Conservation (phyloP, 2,888 invertebrate genomes). For the Gymnoscelis rufifasciata region DNA sequence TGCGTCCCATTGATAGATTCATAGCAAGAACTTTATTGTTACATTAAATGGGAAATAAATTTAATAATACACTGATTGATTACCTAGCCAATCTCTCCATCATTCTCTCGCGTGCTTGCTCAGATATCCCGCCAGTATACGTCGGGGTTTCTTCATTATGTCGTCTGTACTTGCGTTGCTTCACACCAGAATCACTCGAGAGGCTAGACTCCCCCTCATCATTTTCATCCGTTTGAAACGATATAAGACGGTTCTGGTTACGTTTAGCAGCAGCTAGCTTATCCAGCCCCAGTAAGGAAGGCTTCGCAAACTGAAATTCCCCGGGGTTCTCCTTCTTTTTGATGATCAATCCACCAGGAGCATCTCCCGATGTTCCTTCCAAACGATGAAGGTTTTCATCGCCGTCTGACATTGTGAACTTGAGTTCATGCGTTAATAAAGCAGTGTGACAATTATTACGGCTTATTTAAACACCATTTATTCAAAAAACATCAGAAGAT, state of each 20-base stretch:
- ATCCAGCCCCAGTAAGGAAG: conserved; percentile 90
- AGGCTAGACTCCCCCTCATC: conserved; percentile 45
- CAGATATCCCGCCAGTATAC: conserved; percentile 94
- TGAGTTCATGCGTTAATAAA: background rate
- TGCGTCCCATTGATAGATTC: no score
- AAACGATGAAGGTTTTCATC: conserved; percentile 84
- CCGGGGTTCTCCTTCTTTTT: conserved; percentile 80
- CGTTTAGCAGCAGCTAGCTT: conserved; percentile 89
- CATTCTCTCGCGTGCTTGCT: conserved; percentile 85
- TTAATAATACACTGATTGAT: conserved; percentile 4
- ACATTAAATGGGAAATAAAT: no score
- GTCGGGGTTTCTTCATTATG: conserved; percentile 94
- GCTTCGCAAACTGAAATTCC: conserved; percentile 87
- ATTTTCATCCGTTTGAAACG: conserved; percentile 76
- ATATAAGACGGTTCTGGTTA: conserved; percentile 82
- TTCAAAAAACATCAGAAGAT: background rate
- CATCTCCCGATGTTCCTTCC: conserved; percentile 81
- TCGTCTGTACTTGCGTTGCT: conserved; percentile 85
- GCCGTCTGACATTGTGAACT: conserved; percentile 55
- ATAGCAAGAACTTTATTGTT: no score
- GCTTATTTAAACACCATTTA: conserved; percentile 8
- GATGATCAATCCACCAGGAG: conserved; percentile 85
- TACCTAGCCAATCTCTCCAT: conserved; percentile 81
- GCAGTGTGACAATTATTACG: conserved; percentile 5
- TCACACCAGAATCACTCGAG: conserved; percentile 37